phyloP scores from a whole-genome alignment of 2,888 invertebrate species.

The Elysia crispata region DNA sequence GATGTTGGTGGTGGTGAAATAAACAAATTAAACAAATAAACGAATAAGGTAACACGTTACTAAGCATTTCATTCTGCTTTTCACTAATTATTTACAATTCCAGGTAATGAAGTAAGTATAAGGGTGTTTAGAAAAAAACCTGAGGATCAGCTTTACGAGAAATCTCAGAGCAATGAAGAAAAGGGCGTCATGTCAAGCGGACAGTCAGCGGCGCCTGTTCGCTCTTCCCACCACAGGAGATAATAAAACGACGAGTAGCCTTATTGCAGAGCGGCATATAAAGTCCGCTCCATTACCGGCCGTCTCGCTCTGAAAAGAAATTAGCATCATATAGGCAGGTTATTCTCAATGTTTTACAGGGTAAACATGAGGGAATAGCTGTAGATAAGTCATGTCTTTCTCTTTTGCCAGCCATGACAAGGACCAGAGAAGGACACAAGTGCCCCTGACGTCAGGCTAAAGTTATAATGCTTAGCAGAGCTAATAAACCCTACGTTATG shows the following conservation, averaged over 20 bases:
- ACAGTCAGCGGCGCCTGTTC: neutral
- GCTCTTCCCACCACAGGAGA: neutral
- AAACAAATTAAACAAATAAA: too few species aligned
- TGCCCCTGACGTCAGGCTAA: neutral
- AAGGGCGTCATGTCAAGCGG: neutral
- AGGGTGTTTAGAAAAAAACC: too few species aligned
- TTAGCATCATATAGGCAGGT: neutral
- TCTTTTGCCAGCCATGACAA: neutral
- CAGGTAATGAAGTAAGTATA: too few species aligned
- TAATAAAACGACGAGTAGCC: neutral
- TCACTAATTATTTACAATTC: too few species aligned
- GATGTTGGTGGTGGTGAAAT: too few species aligned
- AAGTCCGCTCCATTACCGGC: neutral
- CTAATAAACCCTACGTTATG: too few species aligned
- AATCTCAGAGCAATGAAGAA: neutral
- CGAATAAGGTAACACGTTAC: too few species aligned
- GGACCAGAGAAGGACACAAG: neutral
- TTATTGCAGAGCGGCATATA: neutral
- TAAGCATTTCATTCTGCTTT: too few species aligned
- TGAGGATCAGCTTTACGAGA: too few species aligned
- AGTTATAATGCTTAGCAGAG: too few species aligned
- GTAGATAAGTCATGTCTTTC: constrained; percentile 6
- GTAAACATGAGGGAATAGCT: constrained; percentile 15
- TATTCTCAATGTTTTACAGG: constrained; percentile 22
- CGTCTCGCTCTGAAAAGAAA: constrained; percentile 20